Base-by-base conservation (phyloP, 1,140 invertebrate species). In the Drosophila pectinifera region DNA sequence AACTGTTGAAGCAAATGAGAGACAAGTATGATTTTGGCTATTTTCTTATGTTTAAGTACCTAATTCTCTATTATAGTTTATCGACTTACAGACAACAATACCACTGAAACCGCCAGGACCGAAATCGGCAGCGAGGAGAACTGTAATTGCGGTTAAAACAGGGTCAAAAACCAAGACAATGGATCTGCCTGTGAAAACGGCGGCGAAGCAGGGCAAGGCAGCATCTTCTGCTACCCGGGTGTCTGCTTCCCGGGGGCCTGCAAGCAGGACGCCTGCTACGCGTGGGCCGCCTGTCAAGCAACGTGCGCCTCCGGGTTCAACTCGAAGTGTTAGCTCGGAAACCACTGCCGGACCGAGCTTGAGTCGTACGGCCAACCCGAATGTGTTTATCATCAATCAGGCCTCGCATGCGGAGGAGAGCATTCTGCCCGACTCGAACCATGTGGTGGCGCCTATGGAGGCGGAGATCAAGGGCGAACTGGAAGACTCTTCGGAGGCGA, bases 381-480 rank as follows among this genome's bases (percentile, higher is more conserved):
- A 80, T 58, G 22, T 73, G 7, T 89, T 77, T 38, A 65, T 88
- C 18, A 55, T 88, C 0, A 76, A 80, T 10, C 83, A 89, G 14
- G 34, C 61, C 1, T 16, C 64, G 7, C 63, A 67, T 36, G 34
- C 55, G 22, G 84, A 89, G 39, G 84, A 89, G 28, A 65, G 84
- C 43, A 89, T 89, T 5, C 39, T 89, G 55, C 84, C 84, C 1
- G 84, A 89, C 46, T 53, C 49, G 4, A 56, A 51, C 4, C 38
- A 54, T 5, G 16, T 38, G 18, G 41, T 34, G 14, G 22, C 31
- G 31, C 41, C 56, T 4, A 28, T 81, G 53, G 43, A 53, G 8
- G 8, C 62, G 8, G 80, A 80, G 22, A 88, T 88, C 7, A 88
- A 88, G 39, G 84, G 63, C 7, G 83, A 88, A 38, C 10, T 89